Base-by-base conservation (phyloP, 1,140 invertebrate genomes). In the Gryon sp. region DNA sequence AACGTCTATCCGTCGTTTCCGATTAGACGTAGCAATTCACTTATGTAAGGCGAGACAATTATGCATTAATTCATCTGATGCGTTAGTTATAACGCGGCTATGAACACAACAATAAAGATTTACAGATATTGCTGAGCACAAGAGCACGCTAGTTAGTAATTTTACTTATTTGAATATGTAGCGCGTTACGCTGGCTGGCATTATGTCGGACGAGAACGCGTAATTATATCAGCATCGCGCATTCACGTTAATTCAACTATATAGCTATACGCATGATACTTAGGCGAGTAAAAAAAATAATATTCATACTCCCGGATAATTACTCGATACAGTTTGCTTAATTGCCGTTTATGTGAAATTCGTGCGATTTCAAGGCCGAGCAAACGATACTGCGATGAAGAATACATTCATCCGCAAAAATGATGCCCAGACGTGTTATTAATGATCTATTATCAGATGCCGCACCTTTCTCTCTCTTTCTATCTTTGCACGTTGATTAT, bases 121-220 rank as follows among this genome's bases (percentile, higher is more conserved):
- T 46, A 11, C 59, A 74, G 78, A 80, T 80, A 80, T 28, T 34
- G 41, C 12, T 38, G 38, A 28, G 30, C 12, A 20, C 38, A 20
- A 16, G 41, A 48, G 50, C 36, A 53, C 19, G 68, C 63, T 28
- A 62, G 38, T 59, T 50, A 45, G 76, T 77, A 76, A 82, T 82
- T 82, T 78, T 30, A 82, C 69, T 76, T 72, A 82, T 82, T 82
- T 80, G 76, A 82, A 82, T 82, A 80, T 70, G 66, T 53, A 68
- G 76, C 68, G 70, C 70, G 70, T 80, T 77, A 75, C 78, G 57
- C 41, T 70, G 59, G 16, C 40, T 65, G 69, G 50, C 43, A 32
- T 62, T 73, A 62, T 45, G 43, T 48, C 48, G 28, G 36, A 26
- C 26, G 40, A 24, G 48, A 52, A 74, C 59, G 38, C 43, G 57